Percentiles rank a stretch among this genome's conserved stretches.
Evolutionary conservation across 2,797 vertebrate genomes (phyloP).

Genomic region (Podargus strigoides): DNA sequence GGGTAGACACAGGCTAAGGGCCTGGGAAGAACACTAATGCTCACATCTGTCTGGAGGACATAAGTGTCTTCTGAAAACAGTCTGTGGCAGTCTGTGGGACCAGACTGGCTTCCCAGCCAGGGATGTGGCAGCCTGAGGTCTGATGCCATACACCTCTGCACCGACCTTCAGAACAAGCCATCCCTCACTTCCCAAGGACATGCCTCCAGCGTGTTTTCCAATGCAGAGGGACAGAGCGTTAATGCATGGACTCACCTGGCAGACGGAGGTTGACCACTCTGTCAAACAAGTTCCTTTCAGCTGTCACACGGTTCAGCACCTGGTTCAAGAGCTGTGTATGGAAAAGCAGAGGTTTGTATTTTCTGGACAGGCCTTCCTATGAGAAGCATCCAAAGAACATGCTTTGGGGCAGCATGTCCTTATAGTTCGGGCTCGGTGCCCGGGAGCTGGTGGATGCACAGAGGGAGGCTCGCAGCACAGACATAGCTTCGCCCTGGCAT

Average conservation of each 20-base stretch:
- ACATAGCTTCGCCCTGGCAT: neutral
- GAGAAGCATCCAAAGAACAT: neutral
- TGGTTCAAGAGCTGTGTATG: conserved; percentile 89
- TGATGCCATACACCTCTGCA: neutral
- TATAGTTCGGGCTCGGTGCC: rapidly evolving
- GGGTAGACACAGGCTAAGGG: neutral
- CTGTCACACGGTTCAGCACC: conserved; percentile 93
- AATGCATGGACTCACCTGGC: conserved; percentile 64
- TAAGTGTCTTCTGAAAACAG: neutral
- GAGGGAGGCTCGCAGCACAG: neutral
- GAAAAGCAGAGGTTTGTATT: neutral
- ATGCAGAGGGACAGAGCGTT: neutral
- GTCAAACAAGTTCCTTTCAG: conserved; percentile 96
- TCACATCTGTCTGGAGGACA: neutral
- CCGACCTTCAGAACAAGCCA: no score
- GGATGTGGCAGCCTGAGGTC: neutral
- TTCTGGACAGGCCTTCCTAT: neutral
- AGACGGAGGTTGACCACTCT: conserved; percentile 94
- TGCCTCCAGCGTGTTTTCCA: neutral
- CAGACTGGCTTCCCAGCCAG: neutral
- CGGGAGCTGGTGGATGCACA: neutral
- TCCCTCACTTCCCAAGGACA: neutral
- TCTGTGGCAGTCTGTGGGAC: neutral
- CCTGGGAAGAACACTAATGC: neutral
- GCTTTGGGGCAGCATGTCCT: neutral